Conservation (phyloP, 2,797 vertebrate genomes). For the Enteromius argenteus region DNA sequence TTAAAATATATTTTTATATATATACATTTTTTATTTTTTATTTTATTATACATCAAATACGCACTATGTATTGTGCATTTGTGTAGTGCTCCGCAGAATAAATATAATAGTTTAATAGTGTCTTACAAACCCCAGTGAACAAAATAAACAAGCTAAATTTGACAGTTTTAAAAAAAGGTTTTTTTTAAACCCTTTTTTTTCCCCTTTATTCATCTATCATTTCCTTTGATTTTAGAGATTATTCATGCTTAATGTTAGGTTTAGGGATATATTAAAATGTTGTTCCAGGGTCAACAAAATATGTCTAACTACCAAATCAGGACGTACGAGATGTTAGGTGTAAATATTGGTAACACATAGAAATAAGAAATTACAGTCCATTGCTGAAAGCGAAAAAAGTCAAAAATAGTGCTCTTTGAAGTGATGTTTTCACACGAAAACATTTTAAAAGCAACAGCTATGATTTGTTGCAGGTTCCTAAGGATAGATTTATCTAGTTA, state of each 20-base stretch:
- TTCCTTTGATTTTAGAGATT: no score
- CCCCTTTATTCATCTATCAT: not conserved
- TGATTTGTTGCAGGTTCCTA: slow-evolving; percentile 15
- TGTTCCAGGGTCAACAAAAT: no score
- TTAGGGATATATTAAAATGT: no score
- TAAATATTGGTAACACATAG: slow-evolving; percentile 4
- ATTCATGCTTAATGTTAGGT: no score
- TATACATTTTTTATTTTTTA: no score
- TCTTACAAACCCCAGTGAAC: not conserved
- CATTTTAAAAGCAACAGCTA: not conserved
- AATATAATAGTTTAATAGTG: not conserved
- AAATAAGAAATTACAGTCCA: slow-evolving; percentile 11
- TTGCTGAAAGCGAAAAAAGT: slow-evolving; percentile 4
- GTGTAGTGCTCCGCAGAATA: not conserved
- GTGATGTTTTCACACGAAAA: slow-evolving; percentile 1
- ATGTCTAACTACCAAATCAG: no score
- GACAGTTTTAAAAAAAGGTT: not conserved
- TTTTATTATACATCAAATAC: not conserved
- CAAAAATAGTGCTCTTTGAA: not conserved
- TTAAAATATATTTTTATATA: no score
- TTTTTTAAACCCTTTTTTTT: not conserved
- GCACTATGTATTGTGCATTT: not conserved
- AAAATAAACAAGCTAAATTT: not conserved
- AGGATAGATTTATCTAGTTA: slow-evolving; percentile 4
- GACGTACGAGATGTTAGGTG: not conserved